phyloP scores from a whole-genome alignment of 1,140 invertebrate species.

The Sogatella furcifera region DNA sequence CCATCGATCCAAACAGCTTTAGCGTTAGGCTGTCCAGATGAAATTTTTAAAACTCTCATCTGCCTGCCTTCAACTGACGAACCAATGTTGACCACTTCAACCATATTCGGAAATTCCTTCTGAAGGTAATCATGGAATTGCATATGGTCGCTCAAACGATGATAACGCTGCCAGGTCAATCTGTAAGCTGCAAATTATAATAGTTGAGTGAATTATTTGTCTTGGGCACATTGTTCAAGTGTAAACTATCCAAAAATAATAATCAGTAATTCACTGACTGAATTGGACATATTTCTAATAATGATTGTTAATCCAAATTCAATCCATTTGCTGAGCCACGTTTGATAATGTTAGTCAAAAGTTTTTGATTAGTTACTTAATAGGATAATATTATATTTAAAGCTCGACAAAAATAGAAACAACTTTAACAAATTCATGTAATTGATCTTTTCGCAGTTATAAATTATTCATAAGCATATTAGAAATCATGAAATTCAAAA shows the following conservation, averaged over 20 bases:
- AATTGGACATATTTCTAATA: not conserved
- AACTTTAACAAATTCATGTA: too few species aligned
- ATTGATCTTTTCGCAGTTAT: not conserved
- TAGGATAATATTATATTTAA: too few species aligned
- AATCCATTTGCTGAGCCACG: not conserved
- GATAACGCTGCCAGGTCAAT: conserved; percentile 73
- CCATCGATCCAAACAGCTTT: conserved; percentile 47
- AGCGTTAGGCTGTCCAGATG: conserved; percentile 35
- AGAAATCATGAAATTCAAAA: too few species aligned
- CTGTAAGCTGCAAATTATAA: conserved; percentile 46
- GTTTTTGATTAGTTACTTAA: not conserved
- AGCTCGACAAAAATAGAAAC: not conserved
- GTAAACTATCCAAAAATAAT: too few species aligned
- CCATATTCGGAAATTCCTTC: conserved; percentile 54
- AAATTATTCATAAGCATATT: too few species aligned
- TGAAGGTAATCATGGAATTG: conserved; percentile 48
- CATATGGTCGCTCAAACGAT: conserved; percentile 44
- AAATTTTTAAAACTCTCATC: conserved; percentile 53
- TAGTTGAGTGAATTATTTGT: not conserved
- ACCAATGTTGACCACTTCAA: conserved; percentile 59
- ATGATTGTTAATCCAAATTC: not conserved
- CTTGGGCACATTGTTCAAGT: not conserved
- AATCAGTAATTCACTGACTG: too few species aligned
- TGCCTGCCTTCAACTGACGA: conserved; percentile 61
- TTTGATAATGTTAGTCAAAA: not conserved